Evolutionary conservation across 2,797 vertebrate genomes (phyloP), one percentile per base, ranked within the genome.

Genomic region (Enteromius fasciolatus): DNA sequence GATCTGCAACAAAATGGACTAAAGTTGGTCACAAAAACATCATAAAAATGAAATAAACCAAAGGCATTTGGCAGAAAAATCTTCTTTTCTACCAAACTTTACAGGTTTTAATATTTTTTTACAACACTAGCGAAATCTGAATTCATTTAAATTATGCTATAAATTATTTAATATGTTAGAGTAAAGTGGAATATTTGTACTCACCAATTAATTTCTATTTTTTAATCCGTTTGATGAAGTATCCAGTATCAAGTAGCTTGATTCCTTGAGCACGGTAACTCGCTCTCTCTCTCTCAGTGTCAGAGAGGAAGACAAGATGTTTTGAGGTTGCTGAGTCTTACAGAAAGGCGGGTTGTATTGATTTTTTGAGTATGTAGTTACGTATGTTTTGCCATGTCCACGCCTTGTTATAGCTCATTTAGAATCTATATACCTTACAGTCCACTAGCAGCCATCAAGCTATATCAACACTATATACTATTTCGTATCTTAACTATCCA

Each of bases 281-380:
- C n/a, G 52, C 20, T n/a, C 52, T 57, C 52, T 48, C 14, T 57
- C 67, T 64, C 69, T 61, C 8, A 5, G 14, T 76, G n/a, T 69
- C 73, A n/a, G 18, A 68, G 8, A 76, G 64, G 81, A 83, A 74
- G n/a, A 14, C 5, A 12, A 68, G 64, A 83, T 67, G 33, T 68
- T 75, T 39, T 54, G 15, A 66, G 23, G 12, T 28, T 14, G 17
- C n/a, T 52, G 31, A 69, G 73, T 8, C 50, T 17, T 76, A 12
- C 64, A 83, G 74, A 61, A 82, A 69, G 63, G 73, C 63, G 20
- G 39, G 81, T 61, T 61, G 48, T 77, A 83, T 83, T 76, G 81
- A 83, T 83, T 82, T 59, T 76, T 77, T 31, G 36, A 67, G 23
- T 33, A 8, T 72, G 46, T n/a, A 14, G 25, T 68, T 66, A n/a